A percentile compares a stretch with the other conserved stretches of the same genome.
Conservation (phyloP, 2,888 invertebrate species). For the Siphlonurus alternatus region DNA sequence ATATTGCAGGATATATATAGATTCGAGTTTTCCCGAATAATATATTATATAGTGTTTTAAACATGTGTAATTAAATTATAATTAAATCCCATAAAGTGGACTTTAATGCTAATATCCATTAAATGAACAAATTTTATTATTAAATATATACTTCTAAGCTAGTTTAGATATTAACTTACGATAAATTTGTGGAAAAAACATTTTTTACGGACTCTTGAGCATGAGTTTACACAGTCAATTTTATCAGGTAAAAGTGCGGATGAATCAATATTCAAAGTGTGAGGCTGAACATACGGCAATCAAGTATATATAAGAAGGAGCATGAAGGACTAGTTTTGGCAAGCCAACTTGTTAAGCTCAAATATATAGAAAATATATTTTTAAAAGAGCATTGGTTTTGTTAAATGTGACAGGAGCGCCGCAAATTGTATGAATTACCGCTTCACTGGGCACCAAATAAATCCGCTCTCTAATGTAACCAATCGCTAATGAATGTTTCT, state of each 20-base stretch:
- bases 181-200: neutral
- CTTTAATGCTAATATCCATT: too few species aligned
- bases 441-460: neutral
- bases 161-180: too few species aligned
- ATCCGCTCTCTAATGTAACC: neutral
- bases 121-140: too few species aligned
- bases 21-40: too few species aligned
- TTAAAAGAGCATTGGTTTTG: neutral
- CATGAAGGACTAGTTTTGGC: too few species aligned
- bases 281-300: neutral
- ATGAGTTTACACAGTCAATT: neutral
- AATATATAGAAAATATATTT: neutral
- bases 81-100: too few species aligned
- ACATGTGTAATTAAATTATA: too few species aligned
- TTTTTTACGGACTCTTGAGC: neutral
- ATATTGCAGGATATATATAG: too few species aligned
- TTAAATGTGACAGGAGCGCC: neutral
- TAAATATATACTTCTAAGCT: too few species aligned
- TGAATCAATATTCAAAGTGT: neutral
- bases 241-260: neutral
- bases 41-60: too few species aligned
- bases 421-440: neutral
- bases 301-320: neutral
- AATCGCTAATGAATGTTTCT: neutral
- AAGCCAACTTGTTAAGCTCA: too few species aligned